phyloP scores from a whole-genome alignment of 2,113 vertebrate species.

The Phylloscopus whistleri region DNA sequence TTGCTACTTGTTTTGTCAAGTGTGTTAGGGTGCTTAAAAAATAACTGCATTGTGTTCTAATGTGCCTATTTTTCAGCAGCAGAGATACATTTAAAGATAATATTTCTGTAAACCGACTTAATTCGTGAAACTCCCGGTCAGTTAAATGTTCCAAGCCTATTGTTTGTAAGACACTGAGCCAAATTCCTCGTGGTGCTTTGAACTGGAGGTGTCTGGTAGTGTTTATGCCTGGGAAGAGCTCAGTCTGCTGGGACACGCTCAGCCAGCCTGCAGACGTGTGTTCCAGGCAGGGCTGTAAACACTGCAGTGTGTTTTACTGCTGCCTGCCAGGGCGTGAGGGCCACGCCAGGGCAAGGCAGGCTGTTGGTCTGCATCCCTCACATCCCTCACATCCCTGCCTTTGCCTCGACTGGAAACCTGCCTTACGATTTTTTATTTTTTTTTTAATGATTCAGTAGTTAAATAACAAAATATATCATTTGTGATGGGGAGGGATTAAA shows the following conservation, averaged over 20 bases:
- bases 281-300: not conserved
- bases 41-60: not conserved
- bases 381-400: not conserved
- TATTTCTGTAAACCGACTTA: not conserved
- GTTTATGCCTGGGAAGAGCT: not conserved
- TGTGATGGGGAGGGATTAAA: conserved; percentile 36
- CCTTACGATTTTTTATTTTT: not conserved
- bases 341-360: not conserved
- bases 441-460: not conserved
- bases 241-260: not conserved
- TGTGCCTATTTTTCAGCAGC: not conserved
- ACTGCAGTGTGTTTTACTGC: not conserved
- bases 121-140: fast-evolving
- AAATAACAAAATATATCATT: not conserved
- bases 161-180: fast-evolving
- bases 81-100: not conserved
- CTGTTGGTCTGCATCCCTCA: not conserved
- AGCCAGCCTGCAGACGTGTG: not conserved
- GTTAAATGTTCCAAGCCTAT: not conserved
- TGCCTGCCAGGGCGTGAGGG: not conserved
- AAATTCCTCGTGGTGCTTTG: not conserved
- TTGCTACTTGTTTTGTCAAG: not conserved
- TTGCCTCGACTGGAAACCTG: not conserved
- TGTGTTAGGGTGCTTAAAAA: not conserved
- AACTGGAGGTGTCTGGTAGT: not conserved